phyloP scores from a whole-genome alignment of 2,113 vertebrate genomes.

The Okapia johnstoni region DNA sequence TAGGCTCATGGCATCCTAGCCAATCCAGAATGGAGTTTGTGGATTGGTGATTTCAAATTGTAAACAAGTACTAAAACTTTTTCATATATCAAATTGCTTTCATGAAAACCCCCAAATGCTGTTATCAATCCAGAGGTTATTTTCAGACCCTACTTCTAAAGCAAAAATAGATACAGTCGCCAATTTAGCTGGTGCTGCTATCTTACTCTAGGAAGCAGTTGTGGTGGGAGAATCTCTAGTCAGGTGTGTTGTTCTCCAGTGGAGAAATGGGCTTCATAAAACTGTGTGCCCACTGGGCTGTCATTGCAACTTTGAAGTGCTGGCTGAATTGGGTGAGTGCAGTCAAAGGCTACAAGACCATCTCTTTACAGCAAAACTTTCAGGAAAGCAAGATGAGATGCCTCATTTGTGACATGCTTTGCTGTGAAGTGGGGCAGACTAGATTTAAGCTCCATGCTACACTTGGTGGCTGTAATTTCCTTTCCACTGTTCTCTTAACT shows the following conservation, averaged over 20 bases:
- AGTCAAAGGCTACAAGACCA: background rate
- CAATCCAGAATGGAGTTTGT: background rate
- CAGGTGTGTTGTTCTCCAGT: background rate
- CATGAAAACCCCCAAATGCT: background rate
- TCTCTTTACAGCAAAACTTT: background rate
- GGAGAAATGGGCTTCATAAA: background rate
- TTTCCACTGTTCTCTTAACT: background rate
- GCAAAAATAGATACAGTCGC: background rate
- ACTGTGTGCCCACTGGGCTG: background rate
- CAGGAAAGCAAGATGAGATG: background rate
- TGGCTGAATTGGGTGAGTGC: background rate
- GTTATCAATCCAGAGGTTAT: background rate
- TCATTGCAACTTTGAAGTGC: background rate
- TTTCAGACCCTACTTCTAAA: background rate
- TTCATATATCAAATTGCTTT: background rate
- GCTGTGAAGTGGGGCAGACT: background rate
- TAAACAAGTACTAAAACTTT: background rate
- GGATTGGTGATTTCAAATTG: background rate
- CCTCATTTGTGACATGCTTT: background rate
- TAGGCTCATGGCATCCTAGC: background rate
- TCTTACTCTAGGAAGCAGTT: background rate
- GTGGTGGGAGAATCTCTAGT: background rate
- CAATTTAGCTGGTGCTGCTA: background rate
- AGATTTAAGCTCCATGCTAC: background rate
- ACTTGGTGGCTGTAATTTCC: background rate